Percentiles rank a stretch among this genome's conserved stretches.
phyloP scores from a whole-genome alignment of 2,888 invertebrate genomes.

The Craniophora ligustri region DNA sequence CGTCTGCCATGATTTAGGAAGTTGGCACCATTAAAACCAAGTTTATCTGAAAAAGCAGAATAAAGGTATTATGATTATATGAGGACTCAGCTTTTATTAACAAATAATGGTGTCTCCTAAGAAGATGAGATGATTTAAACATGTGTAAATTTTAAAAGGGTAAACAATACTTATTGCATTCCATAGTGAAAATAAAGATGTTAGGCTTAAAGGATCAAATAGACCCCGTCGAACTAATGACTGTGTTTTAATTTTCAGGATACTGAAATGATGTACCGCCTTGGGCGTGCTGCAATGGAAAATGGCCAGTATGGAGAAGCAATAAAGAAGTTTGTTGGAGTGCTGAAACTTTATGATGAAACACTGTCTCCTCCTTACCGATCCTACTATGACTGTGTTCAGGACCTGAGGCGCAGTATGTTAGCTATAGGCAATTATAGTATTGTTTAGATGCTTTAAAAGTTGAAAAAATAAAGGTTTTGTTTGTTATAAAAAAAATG shows the following conservation, averaged over 20 bases:
- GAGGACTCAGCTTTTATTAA: too few species aligned
- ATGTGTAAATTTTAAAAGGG: too few species aligned
- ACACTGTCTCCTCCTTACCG: slow-evolving; percentile 92
- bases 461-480: not conserved
- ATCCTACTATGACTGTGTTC: slow-evolving; percentile 93
- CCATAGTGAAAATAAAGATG: too few species aligned
- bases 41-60: slow-evolving; percentile 48
- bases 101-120: too few species aligned
- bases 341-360: slow-evolving; percentile 90
- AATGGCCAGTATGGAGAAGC: slow-evolving; percentile 90
- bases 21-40: slow-evolving; percentile 6
- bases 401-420: slow-evolving; percentile 91
- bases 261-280: slow-evolving; percentile 91
- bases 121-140: too few species aligned
- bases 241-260: slow-evolving; percentile 82
- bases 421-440: slow-evolving; percentile 90
- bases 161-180: too few species aligned
- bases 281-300: slow-evolving; percentile 89
- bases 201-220: too few species aligned
- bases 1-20: slow-evolving; percentile 72
- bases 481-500: too few species aligned
- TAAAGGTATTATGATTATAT: too few species aligned
- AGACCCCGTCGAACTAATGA: too few species aligned
- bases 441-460: slow-evolving; percentile 56
- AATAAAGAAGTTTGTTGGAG: slow-evolving; percentile 90